Conservation (phyloP, 2,797 vertebrate species). For the Callimico goeldii region DNA sequence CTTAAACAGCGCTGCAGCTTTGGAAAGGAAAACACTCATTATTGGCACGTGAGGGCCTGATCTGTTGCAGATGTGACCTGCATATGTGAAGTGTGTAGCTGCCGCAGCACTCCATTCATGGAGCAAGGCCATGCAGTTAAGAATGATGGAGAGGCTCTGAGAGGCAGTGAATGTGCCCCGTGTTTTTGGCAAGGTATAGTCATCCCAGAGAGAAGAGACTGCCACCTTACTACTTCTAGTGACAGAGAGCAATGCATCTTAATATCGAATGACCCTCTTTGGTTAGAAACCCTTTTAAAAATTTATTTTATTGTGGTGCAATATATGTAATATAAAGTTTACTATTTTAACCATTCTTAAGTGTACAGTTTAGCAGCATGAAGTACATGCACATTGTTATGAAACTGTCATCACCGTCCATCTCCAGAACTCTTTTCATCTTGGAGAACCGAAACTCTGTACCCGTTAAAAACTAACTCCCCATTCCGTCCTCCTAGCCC, state of each 20-base stretch:
- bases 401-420: background rate
- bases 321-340: background rate
- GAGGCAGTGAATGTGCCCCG: background rate
- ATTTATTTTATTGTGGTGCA: background rate
- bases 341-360: background rate
- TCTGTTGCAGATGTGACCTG: constrained; percentile 44
- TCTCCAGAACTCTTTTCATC: background rate
- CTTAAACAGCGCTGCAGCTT: constrained; percentile 18
- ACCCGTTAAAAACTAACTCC: background rate
- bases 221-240: background rate
- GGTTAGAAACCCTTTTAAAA: background rate
- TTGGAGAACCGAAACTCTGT: background rate
- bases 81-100: background rate
- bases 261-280: background rate
- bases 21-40: constrained; percentile 48
- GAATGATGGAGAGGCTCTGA: background rate
- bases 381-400: background rate
- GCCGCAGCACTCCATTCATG: background rate
- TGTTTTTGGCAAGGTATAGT: background rate
- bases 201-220: background rate
- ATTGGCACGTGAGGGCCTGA: constrained; percentile 41
- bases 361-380: background rate
- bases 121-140: background rate
- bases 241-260: background rate
- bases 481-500: background rate